Conservation (phyloP, 1,140 invertebrate species). For the Paraescarpia echinospica region DNA sequence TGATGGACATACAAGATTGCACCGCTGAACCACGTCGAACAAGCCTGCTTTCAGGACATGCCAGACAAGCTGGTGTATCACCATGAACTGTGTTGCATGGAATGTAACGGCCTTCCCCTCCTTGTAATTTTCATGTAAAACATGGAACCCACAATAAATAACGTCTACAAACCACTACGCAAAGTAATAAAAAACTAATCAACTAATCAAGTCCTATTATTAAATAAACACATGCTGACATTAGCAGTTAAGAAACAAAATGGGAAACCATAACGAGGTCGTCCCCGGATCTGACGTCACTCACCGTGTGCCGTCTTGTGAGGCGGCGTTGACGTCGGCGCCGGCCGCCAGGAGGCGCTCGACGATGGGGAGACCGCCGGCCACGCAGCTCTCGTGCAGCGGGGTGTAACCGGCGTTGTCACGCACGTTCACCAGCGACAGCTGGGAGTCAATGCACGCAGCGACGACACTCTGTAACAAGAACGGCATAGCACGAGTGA, state of each 20-base stretch:
- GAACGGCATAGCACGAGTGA: neutral
- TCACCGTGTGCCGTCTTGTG: conserved; percentile 86
- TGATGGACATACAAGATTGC: neutral
- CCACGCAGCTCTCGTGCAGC: conserved; percentile 85
- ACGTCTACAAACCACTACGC: neutral
- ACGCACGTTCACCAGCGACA: conserved; percentile 77
- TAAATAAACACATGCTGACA: neutral
- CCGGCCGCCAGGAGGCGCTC: conserved; percentile 77
- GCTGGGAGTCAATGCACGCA: conserved; percentile 83
- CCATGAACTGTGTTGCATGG: neutral
- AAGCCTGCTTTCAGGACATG: neutral
- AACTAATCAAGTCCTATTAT: neutral
- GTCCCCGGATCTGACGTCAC: conserved; percentile 11
- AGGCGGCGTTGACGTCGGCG: conserved; percentile 84
- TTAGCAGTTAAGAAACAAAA: neutral
- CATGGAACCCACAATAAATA: neutral
- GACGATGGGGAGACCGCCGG: conserved; percentile 83
- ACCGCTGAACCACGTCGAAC: neutral
- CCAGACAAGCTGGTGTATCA: neutral
- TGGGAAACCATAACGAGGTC: too few species aligned
- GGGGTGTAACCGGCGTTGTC: conserved; percentile 95
- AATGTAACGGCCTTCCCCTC: neutral
- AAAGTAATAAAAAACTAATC: neutral
- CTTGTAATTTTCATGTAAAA: neutral
- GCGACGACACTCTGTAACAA: conserved; percentile 77